A percentile compares a stretch with the other conserved stretches of the same genome.
Conservation (phyloP, 1,140 invertebrate genomes). For the Heliconius congener region DNA sequence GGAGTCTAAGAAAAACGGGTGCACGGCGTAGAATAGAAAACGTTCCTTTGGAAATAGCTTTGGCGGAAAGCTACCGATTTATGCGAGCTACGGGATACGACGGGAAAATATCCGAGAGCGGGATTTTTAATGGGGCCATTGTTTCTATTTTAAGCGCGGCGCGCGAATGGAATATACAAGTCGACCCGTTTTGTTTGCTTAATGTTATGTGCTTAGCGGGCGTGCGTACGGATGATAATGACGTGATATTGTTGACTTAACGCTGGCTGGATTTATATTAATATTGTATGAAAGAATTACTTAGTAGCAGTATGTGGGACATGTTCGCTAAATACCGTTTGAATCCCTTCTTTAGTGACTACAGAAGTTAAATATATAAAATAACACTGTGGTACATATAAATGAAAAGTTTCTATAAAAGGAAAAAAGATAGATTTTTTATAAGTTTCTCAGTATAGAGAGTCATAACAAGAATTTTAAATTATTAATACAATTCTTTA, state of each 20-base stretch:
- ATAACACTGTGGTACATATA: no score
- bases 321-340: background rate
- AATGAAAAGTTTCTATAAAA: no score
- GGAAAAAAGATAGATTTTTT: no score
- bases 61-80: conserved; percentile 79
- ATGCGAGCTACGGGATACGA: conserved; percentile 75
- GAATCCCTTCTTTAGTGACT: no score
- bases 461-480: no score
- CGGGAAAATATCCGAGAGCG: conserved; percentile 77
- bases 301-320: background rate
- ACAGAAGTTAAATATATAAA: no score
- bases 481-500: no score
- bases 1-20: conserved; percentile 79
- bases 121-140: conserved; percentile 79
- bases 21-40: conserved; percentile 79
- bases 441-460: no score
- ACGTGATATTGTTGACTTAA: conserved; percentile 39
- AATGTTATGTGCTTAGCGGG: conserved; percentile 50
- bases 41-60: conserved; percentile 80
- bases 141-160: conserved; percentile 80
- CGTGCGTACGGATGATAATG: conserved; percentile 52
- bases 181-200: conserved; percentile 55
- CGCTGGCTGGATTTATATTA: conserved; percentile 27
- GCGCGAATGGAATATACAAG: conserved; percentile 78
- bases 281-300: conserved; percentile 18